phyloP scores from a whole-genome alignment of 2,113 vertebrate species.

The Cricetomys ansorgei region DNA sequence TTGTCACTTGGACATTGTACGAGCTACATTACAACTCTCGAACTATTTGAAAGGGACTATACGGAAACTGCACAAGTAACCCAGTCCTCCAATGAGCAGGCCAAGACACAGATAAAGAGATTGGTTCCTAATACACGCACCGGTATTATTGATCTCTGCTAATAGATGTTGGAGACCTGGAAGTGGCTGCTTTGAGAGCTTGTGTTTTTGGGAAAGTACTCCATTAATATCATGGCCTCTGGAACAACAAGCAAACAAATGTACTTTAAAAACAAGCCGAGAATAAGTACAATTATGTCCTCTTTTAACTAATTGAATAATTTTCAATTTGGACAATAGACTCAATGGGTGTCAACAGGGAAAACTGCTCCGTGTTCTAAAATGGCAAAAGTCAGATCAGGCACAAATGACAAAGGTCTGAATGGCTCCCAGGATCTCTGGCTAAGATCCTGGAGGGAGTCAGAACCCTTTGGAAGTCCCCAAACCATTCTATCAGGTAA shows the following conservation, averaged over 20 bases:
- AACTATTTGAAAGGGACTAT: neutral
- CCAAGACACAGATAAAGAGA: neutral
- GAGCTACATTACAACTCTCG: neutral
- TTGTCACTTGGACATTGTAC: constrained; percentile 39
- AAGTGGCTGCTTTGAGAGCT: neutral
- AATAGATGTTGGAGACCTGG: constrained; percentile 25
- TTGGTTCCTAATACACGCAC: neutral
- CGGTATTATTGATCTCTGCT: neutral
- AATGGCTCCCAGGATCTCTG: constrained; percentile 35
- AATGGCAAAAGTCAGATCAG: neutral
- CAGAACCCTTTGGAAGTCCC: constrained; percentile 20
- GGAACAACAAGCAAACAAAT: constrained; percentile 52
- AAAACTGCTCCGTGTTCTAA: constrained; percentile 20
- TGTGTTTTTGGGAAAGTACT: constrained; percentile 35
- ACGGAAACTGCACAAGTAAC: constrained; percentile 47
- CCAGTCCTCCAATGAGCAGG: neutral
- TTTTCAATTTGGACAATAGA: constrained; percentile 63
- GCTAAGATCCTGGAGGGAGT: constrained; percentile 12
- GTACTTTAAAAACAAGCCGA: constrained; percentile 57
- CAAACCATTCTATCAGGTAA: constrained; percentile 44
- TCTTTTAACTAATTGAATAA: constrained; percentile 42
- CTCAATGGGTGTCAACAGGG: neutral
- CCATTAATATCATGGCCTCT: constrained; percentile 27
- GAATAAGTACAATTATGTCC: constrained; percentile 37
- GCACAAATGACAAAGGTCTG: constrained; percentile 19